Evolutionary conservation across 2,797 vertebrate genomes (phyloP).

Genomic region (Enteromius unitaeniatus): DNA sequence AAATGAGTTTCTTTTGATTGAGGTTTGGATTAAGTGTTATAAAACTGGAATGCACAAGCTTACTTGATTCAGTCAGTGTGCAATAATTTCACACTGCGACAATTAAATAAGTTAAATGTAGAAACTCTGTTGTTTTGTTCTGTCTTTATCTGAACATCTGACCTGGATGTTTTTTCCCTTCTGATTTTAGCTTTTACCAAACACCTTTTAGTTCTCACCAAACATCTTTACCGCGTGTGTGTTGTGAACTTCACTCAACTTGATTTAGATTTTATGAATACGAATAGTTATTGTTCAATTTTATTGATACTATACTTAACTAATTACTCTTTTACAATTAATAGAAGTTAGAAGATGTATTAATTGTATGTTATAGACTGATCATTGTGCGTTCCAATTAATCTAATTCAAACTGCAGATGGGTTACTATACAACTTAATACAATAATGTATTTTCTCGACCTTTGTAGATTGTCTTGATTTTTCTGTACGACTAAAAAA

Average conservation of each 20-base stretch:
- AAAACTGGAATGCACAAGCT: neutral
- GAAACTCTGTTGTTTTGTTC: neutral
- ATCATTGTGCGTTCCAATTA: too few species aligned
- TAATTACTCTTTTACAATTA: neutral
- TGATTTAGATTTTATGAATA: neutral
- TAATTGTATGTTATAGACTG: neutral
- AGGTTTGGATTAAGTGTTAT: neutral
- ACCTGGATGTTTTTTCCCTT: neutral
- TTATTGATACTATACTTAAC: neutral
- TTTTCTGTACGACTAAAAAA: neutral
- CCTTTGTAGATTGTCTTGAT: constrained; percentile 7
- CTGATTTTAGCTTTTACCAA: neutral
- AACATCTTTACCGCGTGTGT: neutral
- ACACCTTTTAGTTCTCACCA: neutral
- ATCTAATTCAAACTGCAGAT: too few species aligned
- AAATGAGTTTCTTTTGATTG: neutral
- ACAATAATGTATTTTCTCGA: neutral
- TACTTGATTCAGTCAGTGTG: neutral
- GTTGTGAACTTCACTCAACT: neutral
- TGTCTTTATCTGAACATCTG: constrained; percentile 25
- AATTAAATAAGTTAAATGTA: neutral
- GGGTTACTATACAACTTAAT: neutral
- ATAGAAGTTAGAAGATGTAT: neutral
- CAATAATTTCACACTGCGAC: neutral
- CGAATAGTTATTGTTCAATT: neutral